Evolutionary conservation across 2,113 vertebrate genomes (phyloP), one percentile per base, ranked within the genome.

Genomic region (Sander vitreus): DNA sequence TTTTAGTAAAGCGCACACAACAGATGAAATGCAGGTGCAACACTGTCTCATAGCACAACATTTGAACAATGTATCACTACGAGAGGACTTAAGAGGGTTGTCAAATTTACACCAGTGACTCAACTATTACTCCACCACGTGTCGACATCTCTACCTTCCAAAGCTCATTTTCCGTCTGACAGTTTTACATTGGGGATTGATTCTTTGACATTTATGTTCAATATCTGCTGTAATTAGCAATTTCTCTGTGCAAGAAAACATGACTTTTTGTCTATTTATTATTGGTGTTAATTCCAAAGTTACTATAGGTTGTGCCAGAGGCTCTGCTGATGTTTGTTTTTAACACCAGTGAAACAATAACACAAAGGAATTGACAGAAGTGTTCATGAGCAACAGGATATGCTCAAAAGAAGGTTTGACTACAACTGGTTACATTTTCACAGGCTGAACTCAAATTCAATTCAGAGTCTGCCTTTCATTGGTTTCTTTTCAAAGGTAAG

Each of bases 161-260:
- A n/a, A 16, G 10, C 8, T 71, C 9, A 18, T 27, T 51, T 57
- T 62, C 48, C 55, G 9, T 27, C 12, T 23, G 30, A n/a, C 10
- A 67, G 15, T 10, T 30, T 25, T 43, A 21, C 51, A 33, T 9
- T 8, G n/a, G 14, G 14, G 59, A 18, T 15, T 50, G 2, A 19
- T 59, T 23, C 5, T 50, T 30, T 23, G 33, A 72, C 23, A 71
- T 76, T 76, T 79, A 14, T 71, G 51, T 75, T 75, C 48, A 25
- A 74, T 55, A 60, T 45, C 39, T 55, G 48, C 53, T 62, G 3
- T 36, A 67, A 19, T 63, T 43, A 30, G 3, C 14, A 54, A 33
- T 83, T 23, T 43, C 39, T 50, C 18, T 5, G 3, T 15, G 11
- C 13, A 48, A 67, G 27, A n/a, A 66, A 33, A 55, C 21, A 25